phyloP scores from a whole-genome alignment of 1,140 invertebrate genomes.

The Solenopsis invicta region DNA sequence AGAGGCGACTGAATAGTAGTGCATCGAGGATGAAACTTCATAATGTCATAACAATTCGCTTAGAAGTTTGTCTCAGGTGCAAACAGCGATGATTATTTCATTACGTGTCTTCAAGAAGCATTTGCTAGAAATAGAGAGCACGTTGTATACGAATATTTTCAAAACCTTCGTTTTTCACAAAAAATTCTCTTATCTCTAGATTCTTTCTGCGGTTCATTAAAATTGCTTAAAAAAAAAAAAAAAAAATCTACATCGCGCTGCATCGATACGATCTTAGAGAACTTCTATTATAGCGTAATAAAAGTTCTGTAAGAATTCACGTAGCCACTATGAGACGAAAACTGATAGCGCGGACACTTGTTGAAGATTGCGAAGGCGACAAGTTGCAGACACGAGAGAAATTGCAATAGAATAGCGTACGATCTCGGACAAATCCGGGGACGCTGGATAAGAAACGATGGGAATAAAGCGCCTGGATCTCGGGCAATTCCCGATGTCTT shows the following conservation, averaged over 20 bases:
- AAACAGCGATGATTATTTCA: not conserved
- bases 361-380: constrained; percentile 26
- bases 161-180: not conserved
- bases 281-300: not conserved
- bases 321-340: not conserved
- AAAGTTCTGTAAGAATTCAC: not conserved
- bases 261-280: not conserved
- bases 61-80: not conserved
- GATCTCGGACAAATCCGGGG: constrained; percentile 19
- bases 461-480: not conserved
- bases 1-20: not conserved
- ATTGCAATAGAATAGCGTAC: constrained; percentile 45
- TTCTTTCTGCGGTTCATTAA: not conserved
- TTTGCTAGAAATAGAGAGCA: not conserved
- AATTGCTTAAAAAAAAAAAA: not conserved
- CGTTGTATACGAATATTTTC: not conserved
- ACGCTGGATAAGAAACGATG: not conserved
- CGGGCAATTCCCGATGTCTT: constrained; percentile 15
- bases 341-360: not conserved
- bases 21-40: too few relatives aligned
- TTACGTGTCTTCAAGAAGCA: not conserved
- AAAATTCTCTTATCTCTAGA: not conserved
- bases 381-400: constrained; percentile 43
- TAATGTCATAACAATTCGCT: not conserved
- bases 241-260: not conserved